These are phyloP conservation scores for Spilarctia lutea DNA, from an alignment of 2,888 invertebrate species.

Conservation along the genomic window DNA sequence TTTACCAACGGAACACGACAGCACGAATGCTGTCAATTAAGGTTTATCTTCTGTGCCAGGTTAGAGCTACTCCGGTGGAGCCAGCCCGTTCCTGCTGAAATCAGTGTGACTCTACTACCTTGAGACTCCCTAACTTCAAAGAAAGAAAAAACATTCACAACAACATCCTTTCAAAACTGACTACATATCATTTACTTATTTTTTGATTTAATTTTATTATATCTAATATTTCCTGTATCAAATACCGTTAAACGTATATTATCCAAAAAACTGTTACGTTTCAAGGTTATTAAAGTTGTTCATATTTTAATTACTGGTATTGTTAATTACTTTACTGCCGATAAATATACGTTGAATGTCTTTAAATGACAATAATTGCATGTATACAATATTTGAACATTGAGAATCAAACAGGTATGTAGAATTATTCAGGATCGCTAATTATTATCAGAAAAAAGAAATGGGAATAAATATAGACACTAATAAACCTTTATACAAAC, in stretches of 20 bases:
- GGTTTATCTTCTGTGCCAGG: too few species aligned
- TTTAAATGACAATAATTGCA: not conserved
- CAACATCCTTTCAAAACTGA: too few species aligned
- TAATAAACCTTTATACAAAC: not conserved
- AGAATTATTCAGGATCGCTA: not conserved
- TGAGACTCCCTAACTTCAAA: too few species aligned
- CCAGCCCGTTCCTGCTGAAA: too few species aligned
- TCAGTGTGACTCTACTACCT: too few species aligned
- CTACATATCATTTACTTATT: too few species aligned
- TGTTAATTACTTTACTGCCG: not conserved
- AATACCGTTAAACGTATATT: not conserved
- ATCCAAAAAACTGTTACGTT: not conserved
- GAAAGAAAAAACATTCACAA: too few species aligned
- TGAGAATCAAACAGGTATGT: not conserved
- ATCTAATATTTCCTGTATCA: not conserved
- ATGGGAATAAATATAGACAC: not conserved
- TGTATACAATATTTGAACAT: not conserved
- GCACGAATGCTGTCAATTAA: too few species aligned
- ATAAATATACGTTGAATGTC: not conserved
- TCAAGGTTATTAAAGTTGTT: not conserved
- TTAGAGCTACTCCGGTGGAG: too few species aligned
- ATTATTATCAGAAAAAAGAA: not conserved
- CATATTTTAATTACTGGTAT: not conserved
- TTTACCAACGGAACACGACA: too few species aligned
- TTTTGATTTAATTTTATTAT: not conserved